A percentile compares a stretch with the other conserved stretches of the same genome.
These are phyloP conservation scores for Biston stratarius DNA, from an alignment of 2,888 invertebrate genomes.

Conservation along the genomic window DNA sequence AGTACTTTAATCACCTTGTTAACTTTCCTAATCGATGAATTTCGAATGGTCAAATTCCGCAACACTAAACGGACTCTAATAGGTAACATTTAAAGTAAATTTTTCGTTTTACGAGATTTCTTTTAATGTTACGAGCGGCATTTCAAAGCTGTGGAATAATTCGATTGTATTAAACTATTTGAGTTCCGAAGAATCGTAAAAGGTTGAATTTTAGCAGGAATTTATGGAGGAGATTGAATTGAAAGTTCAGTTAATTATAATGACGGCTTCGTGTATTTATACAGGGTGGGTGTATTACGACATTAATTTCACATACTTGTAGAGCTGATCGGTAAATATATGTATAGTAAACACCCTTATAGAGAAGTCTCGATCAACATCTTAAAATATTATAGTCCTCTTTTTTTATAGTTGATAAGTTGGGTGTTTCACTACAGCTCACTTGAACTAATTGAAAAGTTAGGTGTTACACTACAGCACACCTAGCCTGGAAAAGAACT, in stretches of 20 bases:
- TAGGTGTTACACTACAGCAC: too few relatives aligned
- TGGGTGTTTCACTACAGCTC: too few relatives aligned
- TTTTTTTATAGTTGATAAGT: too few relatives aligned
- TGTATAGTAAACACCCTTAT: too few relatives aligned
- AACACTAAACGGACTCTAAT: conserved; percentile 29
- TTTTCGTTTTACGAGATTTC: conserved; percentile 32
- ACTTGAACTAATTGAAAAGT: too few relatives aligned
- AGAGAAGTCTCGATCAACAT: too few relatives aligned
- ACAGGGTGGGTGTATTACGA: too few relatives aligned
- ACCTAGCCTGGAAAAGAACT: too few relatives aligned
- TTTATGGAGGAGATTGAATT: conserved; percentile 27
- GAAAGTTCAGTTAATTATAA: conserved; percentile 24
- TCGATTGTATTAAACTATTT: conserved; percentile 38
- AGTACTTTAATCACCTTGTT: conserved; percentile 57
- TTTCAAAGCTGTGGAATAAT: conserved; percentile 42
- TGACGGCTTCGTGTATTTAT: conserved; percentile 15
- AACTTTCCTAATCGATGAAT: conserved; percentile 54
- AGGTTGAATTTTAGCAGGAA: conserved; percentile 40
- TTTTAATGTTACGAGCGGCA: conserved; percentile 33
- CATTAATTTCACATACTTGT: too few relatives aligned
- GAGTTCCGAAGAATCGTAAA: conserved; percentile 29
- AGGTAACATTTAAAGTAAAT: conserved; percentile 34
- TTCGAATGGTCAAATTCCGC: conserved; percentile 45
- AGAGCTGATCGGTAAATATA: too few relatives aligned
- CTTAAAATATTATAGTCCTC: too few relatives aligned